Percentiles rank a stretch among this genome's conserved stretches.
Evolutionary conservation across 2,797 vertebrate genomes (phyloP).

Genomic region (Valencia hispanica): DNA sequence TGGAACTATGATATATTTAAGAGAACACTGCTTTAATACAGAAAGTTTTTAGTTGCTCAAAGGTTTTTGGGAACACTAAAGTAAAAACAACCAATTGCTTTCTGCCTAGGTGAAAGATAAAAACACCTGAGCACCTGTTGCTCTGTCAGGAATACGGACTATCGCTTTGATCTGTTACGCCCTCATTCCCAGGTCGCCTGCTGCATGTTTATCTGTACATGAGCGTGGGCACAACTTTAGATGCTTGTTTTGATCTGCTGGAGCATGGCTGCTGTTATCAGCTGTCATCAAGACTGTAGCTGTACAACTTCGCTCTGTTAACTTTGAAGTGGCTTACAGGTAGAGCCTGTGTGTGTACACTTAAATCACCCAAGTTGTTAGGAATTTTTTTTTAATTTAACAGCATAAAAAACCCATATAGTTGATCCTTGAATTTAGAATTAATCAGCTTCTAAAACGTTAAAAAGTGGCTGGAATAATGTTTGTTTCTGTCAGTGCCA

Average conservation of each 20-base stretch:
- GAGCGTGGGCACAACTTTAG: neutral
- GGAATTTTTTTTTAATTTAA: neutral
- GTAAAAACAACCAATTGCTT: neutral
- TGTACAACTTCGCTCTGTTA: conserved; percentile 10
- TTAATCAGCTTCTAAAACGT: neutral
- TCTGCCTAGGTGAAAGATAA: conserved; percentile 38
- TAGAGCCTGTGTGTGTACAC: conserved; percentile 12
- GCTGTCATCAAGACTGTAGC: conserved; percentile 19
- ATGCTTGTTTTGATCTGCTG: conserved; percentile 7
- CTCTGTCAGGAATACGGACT: conserved; percentile 17
- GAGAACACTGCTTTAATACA: neutral
- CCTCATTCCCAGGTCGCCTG: neutral
- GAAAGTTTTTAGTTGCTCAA: neutral
- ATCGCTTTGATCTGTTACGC: conserved; percentile 38
- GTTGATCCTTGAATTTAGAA: neutral
- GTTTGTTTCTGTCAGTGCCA: conserved; percentile 4
- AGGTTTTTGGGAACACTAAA: neutral
- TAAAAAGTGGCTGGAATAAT: neutral
- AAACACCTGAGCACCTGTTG: conserved; percentile 46
- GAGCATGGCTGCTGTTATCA: conserved; percentile 15
- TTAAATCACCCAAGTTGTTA: neutral
- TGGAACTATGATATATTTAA: neutral
- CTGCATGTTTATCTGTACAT: conserved; percentile 11
- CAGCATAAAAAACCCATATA: neutral
- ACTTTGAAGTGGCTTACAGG: conserved; percentile 35